Evolutionary conservation across 2,888 invertebrate species (phyloP), one percentile per base, ranked within the genome.

Genomic region (Chaetogeoica ovagalla): DNA sequence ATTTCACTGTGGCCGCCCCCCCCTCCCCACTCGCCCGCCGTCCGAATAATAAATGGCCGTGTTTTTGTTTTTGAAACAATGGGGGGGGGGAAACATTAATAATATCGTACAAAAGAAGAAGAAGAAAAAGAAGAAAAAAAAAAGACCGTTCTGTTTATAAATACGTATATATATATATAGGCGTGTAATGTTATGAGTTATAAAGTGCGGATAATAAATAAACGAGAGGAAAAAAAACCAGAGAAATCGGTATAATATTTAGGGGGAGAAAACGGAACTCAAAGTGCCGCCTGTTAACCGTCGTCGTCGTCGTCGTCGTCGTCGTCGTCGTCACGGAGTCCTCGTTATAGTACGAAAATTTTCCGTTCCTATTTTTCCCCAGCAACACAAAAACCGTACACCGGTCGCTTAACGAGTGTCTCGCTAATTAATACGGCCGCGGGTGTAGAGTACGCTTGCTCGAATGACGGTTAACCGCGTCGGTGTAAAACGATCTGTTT

Each of bases 401-500:
- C 4, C 9, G n/a, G 75, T 52, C 52, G 52, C 62, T 60, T 69
- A 77, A 77, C 62, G 77, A 77, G 62, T 77, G 69, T 77, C 11
- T 15, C 60, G 62, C 52, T 77, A 77, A 77, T 77, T 77, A 69
- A 62, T 77, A n/a, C n/a, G n/a, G n/a, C n/a, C n/a, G n/a, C n/a
- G n/a, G n/a, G n/a, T n/a, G n/a, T n/a, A n/a, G n/a, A n/a, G n/a
- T n/a, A n/a, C n/a, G n/a, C n/a, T n/a, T n/a, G n/a, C n/a, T n/a
- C n/a, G n/a, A n/a, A n/a, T n/a, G n/a, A n/a, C n/a, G n/a, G n/a
- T n/a, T n/a, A n/a, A n/a, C n/a, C n/a, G n/a, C n/a, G n/a, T n/a
- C n/a, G n/a, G n/a, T n/a, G n/a, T n/a, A n/a, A n/a, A n/a, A n/a
- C n/a, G n/a, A n/a, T n/a, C n/a, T n/a, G n/a, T n/a, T 74, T 74